Conservation (phyloP, 2,888 invertebrate genomes). For the Diaprepes abbreviatus region DNA sequence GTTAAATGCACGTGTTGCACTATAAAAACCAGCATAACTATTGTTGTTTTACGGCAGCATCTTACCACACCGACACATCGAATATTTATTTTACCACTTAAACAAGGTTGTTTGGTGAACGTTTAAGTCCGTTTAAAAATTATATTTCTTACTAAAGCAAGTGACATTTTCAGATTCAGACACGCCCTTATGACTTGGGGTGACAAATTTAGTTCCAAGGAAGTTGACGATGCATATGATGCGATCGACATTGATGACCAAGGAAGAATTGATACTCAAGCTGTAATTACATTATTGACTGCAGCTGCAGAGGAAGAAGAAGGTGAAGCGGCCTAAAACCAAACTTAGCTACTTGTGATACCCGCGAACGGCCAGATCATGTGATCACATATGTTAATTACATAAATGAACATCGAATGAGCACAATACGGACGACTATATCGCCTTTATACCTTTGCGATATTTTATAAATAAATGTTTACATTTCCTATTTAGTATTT, state of each 20-base stretch:
- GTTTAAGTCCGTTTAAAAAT: too few species aligned
- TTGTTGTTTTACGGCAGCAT: too few species aligned
- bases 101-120: too few species aligned
- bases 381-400: conserved; percentile 21
- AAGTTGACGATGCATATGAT: conserved; percentile 93
- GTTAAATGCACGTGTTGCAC: too few species aligned
- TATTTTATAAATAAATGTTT: conserved; percentile 38
- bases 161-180: conserved; percentile 78
- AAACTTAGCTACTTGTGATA: conserved; percentile 46
- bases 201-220: conserved; percentile 90
- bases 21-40: too few species aligned
- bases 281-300: conserved; percentile 89
- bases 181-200: conserved; percentile 94
- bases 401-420: conserved; percentile 22
- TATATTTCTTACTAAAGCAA: too few species aligned
- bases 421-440: conserved; percentile 13
- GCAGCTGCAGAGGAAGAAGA: conserved; percentile 86
- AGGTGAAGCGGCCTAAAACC: conserved; percentile 67
- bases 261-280: conserved; percentile 89
- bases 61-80: too few species aligned
- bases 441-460: conserved; percentile 13
- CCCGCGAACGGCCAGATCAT: conserved; percentile 43
- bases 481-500: conserved; percentile 38
- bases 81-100: too few species aligned
- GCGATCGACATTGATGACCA: conserved; percentile 94